Evolutionary conservation across 2,888 invertebrate species (phyloP), one percentile per base, ranked within the genome.

Genomic region (Pyrrhosoma nymphula): DNA sequence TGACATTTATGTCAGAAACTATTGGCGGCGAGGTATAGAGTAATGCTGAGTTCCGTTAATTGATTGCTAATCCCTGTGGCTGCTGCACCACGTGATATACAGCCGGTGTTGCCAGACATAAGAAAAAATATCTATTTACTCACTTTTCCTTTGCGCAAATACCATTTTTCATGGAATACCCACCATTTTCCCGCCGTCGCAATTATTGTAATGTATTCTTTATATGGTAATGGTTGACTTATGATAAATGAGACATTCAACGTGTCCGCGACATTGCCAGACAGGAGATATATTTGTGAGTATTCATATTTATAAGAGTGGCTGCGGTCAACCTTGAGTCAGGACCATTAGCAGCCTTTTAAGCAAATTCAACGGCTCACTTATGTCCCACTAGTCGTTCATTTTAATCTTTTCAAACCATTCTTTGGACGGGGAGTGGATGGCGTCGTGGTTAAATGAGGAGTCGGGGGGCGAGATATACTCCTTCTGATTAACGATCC

Each of bases 321-420:
- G 30, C 82, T 16, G 6, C 82, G 82, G 14, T 16, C 82, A 82
- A 35, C 82, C 82, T 82, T 82, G 82, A 82, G 82, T 18, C 82
- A 35, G 35, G 82, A 35, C 82, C 82, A 82, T 82, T 82, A 82
- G 82, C 82, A 82, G 30, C 82, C 82, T 82, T 82, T 82, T 82
- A 35, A 82, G 82, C 30, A 82, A 30, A 30, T 82, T 82, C 82
- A 82, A 82, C 82, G 82, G 82, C 82, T 82, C 82, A 82, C 82
- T 82, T 35, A 82, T 14, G 12, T 35, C 35, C 35, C 82, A 3
- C 82, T 14, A 35, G 82, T 82, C 82, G 82, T 82, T 82, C 35
- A 35, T 82, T 82, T 82, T 82, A 82, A 82, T 82, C 82, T 82
- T 6, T 82, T 30, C 82, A 35, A 82, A 82, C 18, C 82, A 14